A percentile compares a stretch with the other conserved stretches of the same genome.
Evolutionary conservation across 1,140 invertebrate genomes (phyloP).

Genomic region (Triops cancriformis): DNA sequence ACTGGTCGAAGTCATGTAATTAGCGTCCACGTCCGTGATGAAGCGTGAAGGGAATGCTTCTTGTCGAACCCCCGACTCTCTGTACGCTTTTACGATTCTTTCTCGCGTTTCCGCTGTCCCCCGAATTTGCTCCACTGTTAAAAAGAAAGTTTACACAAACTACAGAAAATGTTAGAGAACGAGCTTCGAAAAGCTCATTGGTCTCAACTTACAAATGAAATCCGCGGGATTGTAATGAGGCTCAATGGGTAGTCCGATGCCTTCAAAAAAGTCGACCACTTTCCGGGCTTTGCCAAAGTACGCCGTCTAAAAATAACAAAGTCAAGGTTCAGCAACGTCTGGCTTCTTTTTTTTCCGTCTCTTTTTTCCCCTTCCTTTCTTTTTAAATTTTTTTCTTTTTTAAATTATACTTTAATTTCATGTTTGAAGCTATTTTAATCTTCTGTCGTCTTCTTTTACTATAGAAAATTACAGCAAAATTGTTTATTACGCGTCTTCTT

Average conservation of each 20-base stretch:
- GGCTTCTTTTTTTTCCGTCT: background rate
- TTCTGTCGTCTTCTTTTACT: too few species aligned
- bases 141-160: slow-evolving; percentile 13
- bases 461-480: too few species aligned
- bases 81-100: slow-evolving; percentile 57
- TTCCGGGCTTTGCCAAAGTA: slow-evolving; percentile 69
- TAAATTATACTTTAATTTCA: too few species aligned
- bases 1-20: slow-evolving; percentile 35
- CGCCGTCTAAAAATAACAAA: slow-evolving; percentile 49
- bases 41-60: slow-evolving; percentile 49
- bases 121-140: slow-evolving; percentile 66
- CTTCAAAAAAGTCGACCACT: slow-evolving; percentile 66
- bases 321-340: background rate
- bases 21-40: slow-evolving; percentile 36
- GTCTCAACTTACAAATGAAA: slow-evolving; percentile 66
- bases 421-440: too few species aligned
- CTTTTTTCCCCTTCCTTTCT: background rate
- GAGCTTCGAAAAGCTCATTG: background rate
- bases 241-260: slow-evolving; percentile 60
- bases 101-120: slow-evolving; percentile 56
- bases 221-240: slow-evolving; percentile 80
- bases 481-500: too few species aligned
- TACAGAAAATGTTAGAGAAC: slow-evolving; percentile 19
- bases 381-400: background rate
- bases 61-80: slow-evolving; percentile 48